Evolutionary conservation across 2,797 vertebrate species (phyloP).

Genomic region (Malurus leucopterus): DNA sequence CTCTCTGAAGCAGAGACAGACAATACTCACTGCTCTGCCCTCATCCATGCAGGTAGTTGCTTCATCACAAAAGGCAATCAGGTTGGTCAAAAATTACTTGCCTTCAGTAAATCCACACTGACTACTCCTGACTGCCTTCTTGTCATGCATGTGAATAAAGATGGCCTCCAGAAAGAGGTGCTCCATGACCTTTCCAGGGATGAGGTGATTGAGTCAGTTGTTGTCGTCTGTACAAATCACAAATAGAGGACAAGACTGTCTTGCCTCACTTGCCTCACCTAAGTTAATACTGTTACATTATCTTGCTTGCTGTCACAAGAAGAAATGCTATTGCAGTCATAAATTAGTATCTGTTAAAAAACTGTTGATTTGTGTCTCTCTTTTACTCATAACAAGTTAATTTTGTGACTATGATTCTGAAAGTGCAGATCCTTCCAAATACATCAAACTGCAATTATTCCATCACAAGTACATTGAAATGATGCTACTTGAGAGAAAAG

Average conservation of each 20-base stretch:
- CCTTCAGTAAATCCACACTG: neutral
- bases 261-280: neutral
- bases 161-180: neutral
- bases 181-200: neutral
- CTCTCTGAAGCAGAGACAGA: neutral
- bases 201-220: neutral
- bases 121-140: neutral
- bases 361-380: neutral
- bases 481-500: neutral
- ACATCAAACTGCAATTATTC: neutral
- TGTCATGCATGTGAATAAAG: neutral
- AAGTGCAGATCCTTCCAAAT: neutral
- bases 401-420: slow-evolving; percentile 39
- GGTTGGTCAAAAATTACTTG: neutral
- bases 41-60: neutral
- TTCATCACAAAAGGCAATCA: neutral
- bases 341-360: neutral
- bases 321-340: neutral
- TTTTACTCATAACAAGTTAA: neutral
- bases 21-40: neutral
- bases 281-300: neutral
- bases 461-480: slow-evolving; percentile 1
- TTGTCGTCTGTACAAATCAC: neutral
- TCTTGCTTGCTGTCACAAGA: neutral
- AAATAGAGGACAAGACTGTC: neutral